Conservation (phyloP, 2,113 vertebrate species). For the Laticauda colubrina region DNA sequence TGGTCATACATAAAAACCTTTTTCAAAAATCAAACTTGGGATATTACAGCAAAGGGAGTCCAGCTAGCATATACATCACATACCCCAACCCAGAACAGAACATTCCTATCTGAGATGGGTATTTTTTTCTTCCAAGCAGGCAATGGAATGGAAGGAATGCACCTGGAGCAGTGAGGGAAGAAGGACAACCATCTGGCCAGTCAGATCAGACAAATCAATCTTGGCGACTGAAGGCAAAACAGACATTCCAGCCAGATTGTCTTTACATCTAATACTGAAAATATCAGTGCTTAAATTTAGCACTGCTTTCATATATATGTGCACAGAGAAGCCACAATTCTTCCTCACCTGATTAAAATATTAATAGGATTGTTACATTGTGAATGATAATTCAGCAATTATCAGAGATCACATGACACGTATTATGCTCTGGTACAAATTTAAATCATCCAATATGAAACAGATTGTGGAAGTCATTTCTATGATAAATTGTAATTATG, state of each 20-base stretch:
- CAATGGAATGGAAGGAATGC: background rate
- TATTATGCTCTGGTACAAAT: background rate
- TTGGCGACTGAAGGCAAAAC: background rate
- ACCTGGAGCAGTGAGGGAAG: background rate
- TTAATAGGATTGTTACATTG: conserved; percentile 7
- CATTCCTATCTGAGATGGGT: background rate
- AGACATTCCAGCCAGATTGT: background rate
- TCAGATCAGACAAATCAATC: background rate
- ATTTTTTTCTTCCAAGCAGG: background rate
- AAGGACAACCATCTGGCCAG: background rate
- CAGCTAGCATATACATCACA: background rate
- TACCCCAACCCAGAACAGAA: background rate
- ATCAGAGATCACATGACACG: background rate
- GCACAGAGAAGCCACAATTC: background rate
- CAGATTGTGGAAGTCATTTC: background rate
- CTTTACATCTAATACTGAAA: background rate
- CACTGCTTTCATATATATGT: background rate
- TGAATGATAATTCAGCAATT: background rate
- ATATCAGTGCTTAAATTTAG: background rate
- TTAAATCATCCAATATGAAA: background rate
- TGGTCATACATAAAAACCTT: background rate
- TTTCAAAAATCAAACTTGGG: background rate
- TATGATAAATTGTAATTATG: background rate
- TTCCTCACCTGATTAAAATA: conserved; percentile 9
- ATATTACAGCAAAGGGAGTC: background rate